Conservation (phyloP, 2,113 vertebrate species). For the Microtus montanus region DNA sequence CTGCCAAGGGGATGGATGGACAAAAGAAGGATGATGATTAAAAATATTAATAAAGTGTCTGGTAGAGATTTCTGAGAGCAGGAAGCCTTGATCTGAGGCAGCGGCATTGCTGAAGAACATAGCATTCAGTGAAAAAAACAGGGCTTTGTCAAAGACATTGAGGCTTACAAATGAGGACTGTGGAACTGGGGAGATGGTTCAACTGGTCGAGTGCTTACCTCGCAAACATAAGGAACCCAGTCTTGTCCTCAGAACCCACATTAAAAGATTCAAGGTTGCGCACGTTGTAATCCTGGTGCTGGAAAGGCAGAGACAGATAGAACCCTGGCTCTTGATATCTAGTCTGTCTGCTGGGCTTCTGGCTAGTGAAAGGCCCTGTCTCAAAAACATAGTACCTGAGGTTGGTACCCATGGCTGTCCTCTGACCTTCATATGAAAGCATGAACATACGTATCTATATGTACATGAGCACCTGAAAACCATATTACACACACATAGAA, state of each 20-base stretch:
- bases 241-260: background rate
- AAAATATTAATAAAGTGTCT: background rate
- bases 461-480: background rate
- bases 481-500: background rate
- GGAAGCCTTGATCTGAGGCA: background rate
- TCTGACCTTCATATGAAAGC: background rate
- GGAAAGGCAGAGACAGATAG: background rate
- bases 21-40: background rate
- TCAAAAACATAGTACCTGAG: background rate
- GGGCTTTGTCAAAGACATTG: background rate
- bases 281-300: background rate
- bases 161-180: background rate
- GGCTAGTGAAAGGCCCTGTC: background rate
- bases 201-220: background rate
- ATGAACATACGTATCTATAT: too few species aligned
- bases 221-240: background rate
- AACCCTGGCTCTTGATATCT: background rate
- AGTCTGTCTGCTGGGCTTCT: background rate
- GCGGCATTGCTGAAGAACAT: background rate
- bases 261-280: background rate
- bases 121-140: background rate
- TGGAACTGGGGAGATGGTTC: background rate
- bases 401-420: background rate
- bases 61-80: background rate
- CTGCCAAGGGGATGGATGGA: background rate